These are phyloP conservation scores for Mechanitis messenoides DNA, from an alignment of 2,888 invertebrate species.

Conservation along the genomic window DNA sequence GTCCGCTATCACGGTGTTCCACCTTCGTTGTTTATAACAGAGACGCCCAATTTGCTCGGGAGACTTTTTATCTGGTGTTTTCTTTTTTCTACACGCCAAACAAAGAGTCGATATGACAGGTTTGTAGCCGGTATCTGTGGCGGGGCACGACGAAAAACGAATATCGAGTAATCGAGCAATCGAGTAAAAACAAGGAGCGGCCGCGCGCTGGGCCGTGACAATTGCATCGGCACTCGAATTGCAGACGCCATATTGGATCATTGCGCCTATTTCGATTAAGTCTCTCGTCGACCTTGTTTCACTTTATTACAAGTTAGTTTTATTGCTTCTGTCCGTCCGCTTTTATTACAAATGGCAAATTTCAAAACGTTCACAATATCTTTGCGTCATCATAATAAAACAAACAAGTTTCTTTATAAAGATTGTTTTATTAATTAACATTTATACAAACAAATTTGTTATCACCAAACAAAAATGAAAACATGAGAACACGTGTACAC, in stretches of 20 bases:
- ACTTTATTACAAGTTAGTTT: conserved; percentile 20
- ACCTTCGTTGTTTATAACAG: conserved; percentile 74
- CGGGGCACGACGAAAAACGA: conserved; percentile 65
- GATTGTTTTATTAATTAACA: conserved; percentile 14
- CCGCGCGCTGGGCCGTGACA: conserved; percentile 65
- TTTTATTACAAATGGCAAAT: background rate
- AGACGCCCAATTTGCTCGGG: conserved; percentile 74
- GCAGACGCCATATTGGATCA: conserved; percentile 69
- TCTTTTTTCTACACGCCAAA: conserved; percentile 62
- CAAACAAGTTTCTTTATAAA: conserved; percentile 24
- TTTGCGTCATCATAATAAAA: conserved; percentile 8
- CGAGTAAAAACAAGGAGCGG: conserved; percentile 66
- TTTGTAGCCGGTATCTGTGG: conserved; percentile 62
- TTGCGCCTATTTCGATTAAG: conserved; percentile 61
- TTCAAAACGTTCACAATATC: background rate
- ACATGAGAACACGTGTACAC: conserved; percentile 27
- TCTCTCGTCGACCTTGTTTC: conserved; percentile 49
- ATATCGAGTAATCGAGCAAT: conserved; percentile 67
- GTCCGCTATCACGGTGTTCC: conserved; percentile 72
- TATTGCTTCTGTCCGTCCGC: conserved; percentile 1
- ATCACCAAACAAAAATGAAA: conserved; percentile 14
- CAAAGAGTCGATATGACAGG: conserved; percentile 74
- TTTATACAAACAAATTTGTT: conserved; percentile 4
- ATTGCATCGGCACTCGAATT: conserved; percentile 68
- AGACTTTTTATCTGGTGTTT: conserved; percentile 65